phyloP scores from a whole-genome alignment of 2,113 vertebrate genomes.

The western clawed frog (Xenopus tropicalis) region DNA sequence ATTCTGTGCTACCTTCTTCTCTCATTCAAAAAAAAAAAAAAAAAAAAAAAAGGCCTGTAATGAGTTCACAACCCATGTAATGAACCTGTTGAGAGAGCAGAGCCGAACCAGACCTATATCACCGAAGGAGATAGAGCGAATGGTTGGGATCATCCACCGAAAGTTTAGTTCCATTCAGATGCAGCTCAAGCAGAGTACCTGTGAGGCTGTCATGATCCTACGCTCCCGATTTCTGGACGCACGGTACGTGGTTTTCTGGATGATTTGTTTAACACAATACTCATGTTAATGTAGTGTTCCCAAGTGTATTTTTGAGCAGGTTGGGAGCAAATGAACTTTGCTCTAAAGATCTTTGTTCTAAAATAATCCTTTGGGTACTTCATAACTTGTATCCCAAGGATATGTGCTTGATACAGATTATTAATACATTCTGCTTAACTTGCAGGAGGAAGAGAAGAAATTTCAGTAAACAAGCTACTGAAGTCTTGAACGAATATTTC shows the following conservation, averaged over 20 bases:
- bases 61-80: slow-evolving; percentile 87
- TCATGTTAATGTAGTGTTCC: too few species aligned
- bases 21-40: slow-evolving; percentile 39
- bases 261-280: too few species aligned
- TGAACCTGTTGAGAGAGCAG: slow-evolving; percentile 87
- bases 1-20: background rate
- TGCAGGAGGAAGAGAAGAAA: slow-evolving; percentile 83
- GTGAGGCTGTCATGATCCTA: slow-evolving; percentile 89
- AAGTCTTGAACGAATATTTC: slow-evolving; percentile 88
- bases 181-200: slow-evolving; percentile 87
- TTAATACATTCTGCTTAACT: background rate
- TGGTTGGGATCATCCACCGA: slow-evolving; percentile 88
- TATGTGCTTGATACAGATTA: too few species aligned
- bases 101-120: slow-evolving; percentile 84
- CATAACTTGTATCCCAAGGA: too few species aligned
- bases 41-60: slow-evolving; percentile 72
- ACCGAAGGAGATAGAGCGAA: slow-evolving; percentile 86
- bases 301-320: too few species aligned
- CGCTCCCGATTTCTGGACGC: slow-evolving; percentile 85
- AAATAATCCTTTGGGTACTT: too few species aligned
- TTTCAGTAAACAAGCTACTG: slow-evolving; percentile 89
- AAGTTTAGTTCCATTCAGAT: slow-evolving; percentile 93
- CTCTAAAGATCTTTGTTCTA: too few species aligned
- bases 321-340: too few species aligned
- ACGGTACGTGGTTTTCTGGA: slow-evolving; percentile 58